Percentiles rank a stretch among this genome's conserved stretches.
phyloP scores from a whole-genome alignment of 2,113 vertebrate genomes.

The Piprites chloris region DNA sequence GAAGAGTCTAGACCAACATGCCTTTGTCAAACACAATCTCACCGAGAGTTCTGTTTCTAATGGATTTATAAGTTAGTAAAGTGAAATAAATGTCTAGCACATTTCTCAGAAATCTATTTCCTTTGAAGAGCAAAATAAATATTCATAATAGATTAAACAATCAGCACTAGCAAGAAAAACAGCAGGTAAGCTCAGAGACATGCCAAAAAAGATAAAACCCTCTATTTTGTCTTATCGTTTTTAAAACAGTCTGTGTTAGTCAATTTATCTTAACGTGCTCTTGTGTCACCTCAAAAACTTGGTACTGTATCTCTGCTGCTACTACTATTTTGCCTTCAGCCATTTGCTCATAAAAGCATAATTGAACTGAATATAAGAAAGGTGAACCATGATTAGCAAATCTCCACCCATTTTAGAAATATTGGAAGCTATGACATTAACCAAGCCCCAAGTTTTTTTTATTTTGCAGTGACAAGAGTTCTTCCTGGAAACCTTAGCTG shows the following conservation, averaged over 20 bases:
- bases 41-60: neutral
- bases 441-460: neutral
- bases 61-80: neutral
- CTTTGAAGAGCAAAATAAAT: neutral
- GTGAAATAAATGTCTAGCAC: neutral
- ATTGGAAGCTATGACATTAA: neutral
- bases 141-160: conserved; percentile 10
- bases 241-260: neutral
- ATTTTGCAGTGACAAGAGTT: neutral
- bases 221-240: neutral
- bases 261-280: neutral
- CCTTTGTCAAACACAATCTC: neutral
- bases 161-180: neutral
- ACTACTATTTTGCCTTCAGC: neutral
- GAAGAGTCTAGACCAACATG: neutral
- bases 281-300: neutral
- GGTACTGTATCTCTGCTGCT: neutral
- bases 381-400: neutral
- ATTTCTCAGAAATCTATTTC: neutral
- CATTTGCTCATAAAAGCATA: neutral
- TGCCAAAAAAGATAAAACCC: neutral
- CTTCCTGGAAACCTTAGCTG: neutral
- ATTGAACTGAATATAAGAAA: neutral
- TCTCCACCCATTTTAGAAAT: neutral
- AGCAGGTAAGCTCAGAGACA: neutral